phyloP scores from a whole-genome alignment of 1,140 invertebrate species.

The Anthonomus grandis region DNA sequence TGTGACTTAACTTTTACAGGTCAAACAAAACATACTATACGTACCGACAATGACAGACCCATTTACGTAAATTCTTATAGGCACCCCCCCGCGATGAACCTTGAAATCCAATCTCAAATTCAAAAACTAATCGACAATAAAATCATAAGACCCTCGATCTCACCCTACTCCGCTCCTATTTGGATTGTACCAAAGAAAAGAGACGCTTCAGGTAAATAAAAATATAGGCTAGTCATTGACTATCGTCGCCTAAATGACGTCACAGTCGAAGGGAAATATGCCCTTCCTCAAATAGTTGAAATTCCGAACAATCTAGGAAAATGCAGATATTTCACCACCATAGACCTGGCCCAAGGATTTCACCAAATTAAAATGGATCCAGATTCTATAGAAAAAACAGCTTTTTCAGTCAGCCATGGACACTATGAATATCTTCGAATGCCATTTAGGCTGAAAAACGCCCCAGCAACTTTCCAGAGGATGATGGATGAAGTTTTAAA shows the following conservation, averaged over 20 bases:
- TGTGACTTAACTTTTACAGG: constrained; percentile 14
- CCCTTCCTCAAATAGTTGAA: constrained; percentile 54
- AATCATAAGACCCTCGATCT: constrained; percentile 40
- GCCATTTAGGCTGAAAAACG: constrained; percentile 50
- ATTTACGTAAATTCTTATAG: constrained; percentile 29
- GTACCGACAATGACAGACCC: constrained; percentile 9
- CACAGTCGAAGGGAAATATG: constrained; percentile 51
- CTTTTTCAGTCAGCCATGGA: constrained; percentile 46
- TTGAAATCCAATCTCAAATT: constrained; percentile 32
- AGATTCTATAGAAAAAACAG: constrained; percentile 49
- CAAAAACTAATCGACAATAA: constrained; percentile 34
- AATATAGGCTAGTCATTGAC: constrained; percentile 48
- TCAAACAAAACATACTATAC: constrained; percentile 15
- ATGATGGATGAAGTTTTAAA: constrained; percentile 45
- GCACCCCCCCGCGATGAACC: no score
- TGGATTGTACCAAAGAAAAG: constrained; percentile 46
- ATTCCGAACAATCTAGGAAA: constrained; percentile 50
- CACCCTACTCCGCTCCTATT: constrained; percentile 41
- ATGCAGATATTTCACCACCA: constrained; percentile 49
- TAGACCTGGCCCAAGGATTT: constrained; percentile 53
- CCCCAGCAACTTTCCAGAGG: constrained; percentile 50
- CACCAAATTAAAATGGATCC: constrained; percentile 51
- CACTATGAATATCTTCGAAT: constrained; percentile 48
- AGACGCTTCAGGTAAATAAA: constrained; percentile 40
- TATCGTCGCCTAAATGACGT: constrained; percentile 49